phyloP scores from a whole-genome alignment of 2,113 vertebrate genomes.

The Thunnus thynnus region DNA sequence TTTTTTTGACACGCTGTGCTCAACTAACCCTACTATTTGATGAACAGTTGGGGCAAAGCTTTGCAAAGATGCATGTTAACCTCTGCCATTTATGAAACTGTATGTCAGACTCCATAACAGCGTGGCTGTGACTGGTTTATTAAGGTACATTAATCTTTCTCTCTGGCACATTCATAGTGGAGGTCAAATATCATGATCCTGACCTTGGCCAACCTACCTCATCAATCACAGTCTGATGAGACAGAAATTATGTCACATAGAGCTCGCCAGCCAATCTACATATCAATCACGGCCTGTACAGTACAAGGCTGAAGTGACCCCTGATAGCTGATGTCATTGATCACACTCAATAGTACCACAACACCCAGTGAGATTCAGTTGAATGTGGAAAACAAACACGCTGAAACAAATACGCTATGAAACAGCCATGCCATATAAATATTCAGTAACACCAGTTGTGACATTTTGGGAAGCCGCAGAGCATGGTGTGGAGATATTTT shows the following conservation, averaged over 20 bases:
- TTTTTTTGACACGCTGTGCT: background rate
- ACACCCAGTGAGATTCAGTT: background rate
- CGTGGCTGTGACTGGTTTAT: conserved; percentile 69
- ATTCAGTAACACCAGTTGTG: conserved; percentile 15
- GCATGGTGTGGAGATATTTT: conserved; percentile 19
- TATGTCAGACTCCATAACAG: conserved; percentile 56
- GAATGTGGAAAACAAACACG: conserved; percentile 1
- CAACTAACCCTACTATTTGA: conserved; percentile 46
- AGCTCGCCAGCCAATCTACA: conserved; percentile 60
- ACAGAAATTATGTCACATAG: conserved; percentile 39
- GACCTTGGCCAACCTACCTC: conserved; percentile 62
- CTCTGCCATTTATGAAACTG: conserved; percentile 59
- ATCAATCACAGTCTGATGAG: conserved; percentile 74
- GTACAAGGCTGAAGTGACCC: conserved; percentile 63
- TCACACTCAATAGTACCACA: background rate
- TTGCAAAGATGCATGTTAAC: conserved; percentile 68
- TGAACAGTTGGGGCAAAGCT: conserved; percentile 42
- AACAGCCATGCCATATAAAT: background rate
- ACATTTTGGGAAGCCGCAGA: conserved; percentile 47
- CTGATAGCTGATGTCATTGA: conserved; percentile 30
- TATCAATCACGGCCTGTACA: conserved; percentile 53
- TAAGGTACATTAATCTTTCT: conserved; percentile 74
- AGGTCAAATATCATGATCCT: conserved; percentile 68
- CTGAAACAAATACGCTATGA: background rate
- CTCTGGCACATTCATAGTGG: conserved; percentile 39